Evolutionary conservation across 2,113 vertebrate genomes (phyloP).

Genomic region (Chroicocephalus ridibundus): DNA sequence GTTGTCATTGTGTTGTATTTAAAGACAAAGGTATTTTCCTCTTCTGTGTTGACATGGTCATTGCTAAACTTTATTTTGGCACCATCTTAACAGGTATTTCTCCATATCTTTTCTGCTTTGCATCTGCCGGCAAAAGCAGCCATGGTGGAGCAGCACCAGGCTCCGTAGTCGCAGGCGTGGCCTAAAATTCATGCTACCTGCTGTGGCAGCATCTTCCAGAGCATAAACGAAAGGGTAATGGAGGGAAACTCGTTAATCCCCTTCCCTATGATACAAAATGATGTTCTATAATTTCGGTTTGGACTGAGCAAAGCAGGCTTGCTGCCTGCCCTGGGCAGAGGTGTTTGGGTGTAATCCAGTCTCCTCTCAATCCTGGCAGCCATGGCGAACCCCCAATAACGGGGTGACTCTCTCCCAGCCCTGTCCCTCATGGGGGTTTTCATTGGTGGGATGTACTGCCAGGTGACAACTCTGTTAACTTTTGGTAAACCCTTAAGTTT

Average conservation of each 20-base stretch:
- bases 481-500: not conserved
- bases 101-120: not conserved
- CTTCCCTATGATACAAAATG: not conserved
- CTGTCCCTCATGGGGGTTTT: not conserved
- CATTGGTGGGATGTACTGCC: not conserved
- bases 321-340: not conserved
- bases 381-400: fast-evolving
- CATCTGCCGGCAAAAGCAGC: not conserved
- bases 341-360: not conserved
- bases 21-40: not conserved
- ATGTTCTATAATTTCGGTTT: not conserved
- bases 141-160: not conserved
- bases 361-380: not conserved
- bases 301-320: not conserved
- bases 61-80: not conserved
- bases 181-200: not conserved
- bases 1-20: not conserved
- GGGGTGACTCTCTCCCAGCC: not conserved
- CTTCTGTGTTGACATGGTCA: not conserved
- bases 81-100: not conserved
- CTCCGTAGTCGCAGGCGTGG: fast-evolving
- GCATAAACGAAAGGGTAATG: not conserved
- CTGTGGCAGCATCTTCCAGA: not conserved
- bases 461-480: not conserved
- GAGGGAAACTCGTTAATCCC: not conserved